These are phyloP conservation scores for Xiphophorus hellerii DNA, from an alignment of 2,113 vertebrate genomes.

Conservation along the genomic window DNA sequence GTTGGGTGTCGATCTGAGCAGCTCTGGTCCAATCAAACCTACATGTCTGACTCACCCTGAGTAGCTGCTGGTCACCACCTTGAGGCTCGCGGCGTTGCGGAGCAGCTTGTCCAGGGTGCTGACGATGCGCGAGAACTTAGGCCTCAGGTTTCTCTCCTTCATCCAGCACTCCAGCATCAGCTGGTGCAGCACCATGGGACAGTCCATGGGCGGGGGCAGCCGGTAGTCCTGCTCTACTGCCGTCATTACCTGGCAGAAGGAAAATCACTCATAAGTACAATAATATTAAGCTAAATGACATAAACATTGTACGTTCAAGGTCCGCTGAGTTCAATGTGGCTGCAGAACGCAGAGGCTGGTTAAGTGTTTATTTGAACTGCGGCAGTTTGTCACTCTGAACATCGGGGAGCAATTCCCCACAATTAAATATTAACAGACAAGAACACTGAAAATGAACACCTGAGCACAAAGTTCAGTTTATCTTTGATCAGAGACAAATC, in stretches of 20 bases:
- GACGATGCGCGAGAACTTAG: conserved; percentile 97
- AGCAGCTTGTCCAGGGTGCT: conserved; percentile 98
- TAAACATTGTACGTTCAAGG: no score
- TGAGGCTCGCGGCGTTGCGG: conserved; percentile 96
- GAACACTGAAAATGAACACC: neutral
- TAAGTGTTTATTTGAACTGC: neutral
- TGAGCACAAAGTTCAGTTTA: neutral
- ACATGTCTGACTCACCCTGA: conserved; percentile 86
- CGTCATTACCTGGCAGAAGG: conserved; percentile 90
- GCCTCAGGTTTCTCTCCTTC: conserved; percentile 94
- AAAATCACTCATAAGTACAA: neutral
- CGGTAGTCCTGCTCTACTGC: conserved; percentile 98
- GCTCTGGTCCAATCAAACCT: neutral
- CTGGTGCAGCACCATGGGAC: conserved; percentile 96
- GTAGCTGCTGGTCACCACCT: conserved; percentile 92
- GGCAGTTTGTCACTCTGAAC: neutral
- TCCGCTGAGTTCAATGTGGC: neutral
- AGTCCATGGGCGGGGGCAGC: conserved; percentile 98
- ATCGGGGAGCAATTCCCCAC: neutral
- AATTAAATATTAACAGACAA: neutral
- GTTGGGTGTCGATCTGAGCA: no score
- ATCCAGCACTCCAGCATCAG: conserved; percentile 99
- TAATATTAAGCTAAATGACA: neutral
- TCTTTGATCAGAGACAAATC: neutral
- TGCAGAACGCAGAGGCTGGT: neutral